These are phyloP conservation scores for Notothenia coriiceps DNA, from an alignment of 2,113 vertebrate species.

Conservation along the genomic window DNA sequence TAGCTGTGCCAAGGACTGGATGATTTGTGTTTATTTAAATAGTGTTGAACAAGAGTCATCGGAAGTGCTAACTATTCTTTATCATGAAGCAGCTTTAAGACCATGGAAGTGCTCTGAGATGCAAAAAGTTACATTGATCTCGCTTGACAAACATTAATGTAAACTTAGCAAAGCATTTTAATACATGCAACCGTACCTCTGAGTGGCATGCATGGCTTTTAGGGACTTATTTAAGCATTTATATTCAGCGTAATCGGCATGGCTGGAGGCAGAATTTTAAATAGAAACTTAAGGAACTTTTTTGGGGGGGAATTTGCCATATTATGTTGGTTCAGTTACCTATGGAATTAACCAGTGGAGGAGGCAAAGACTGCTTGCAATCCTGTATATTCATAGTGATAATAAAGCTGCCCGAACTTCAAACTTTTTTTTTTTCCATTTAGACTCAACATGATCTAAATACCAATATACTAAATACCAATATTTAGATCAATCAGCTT, in stretches of 20 bases:
- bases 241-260: not conserved
- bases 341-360: not conserved
- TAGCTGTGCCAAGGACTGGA: slow-evolving; percentile 12
- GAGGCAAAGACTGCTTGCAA: not conserved
- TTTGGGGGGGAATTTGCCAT: too few species aligned
- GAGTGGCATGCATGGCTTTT: not conserved
- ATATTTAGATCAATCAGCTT: too few species aligned
- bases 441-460: not conserved
- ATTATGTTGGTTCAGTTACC: too few species aligned
- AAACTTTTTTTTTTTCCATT: not conserved
- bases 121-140: not conserved
- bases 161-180: not conserved
- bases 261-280: not conserved
- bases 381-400: not conserved
- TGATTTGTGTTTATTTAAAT: slow-evolving; percentile 26
- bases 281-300: too few species aligned
- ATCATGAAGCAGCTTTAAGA: not conserved
- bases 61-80: not conserved
- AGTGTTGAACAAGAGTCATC: not conserved
- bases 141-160: not conserved
- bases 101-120: not conserved
- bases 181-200: not conserved
- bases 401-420: not conserved
- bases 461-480: not conserved
- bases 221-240: not conserved